Evolutionary conservation across 2,797 vertebrate genomes (phyloP), one percentile per base, ranked within the genome.

Genomic region (Myotis pilosus): DNA sequence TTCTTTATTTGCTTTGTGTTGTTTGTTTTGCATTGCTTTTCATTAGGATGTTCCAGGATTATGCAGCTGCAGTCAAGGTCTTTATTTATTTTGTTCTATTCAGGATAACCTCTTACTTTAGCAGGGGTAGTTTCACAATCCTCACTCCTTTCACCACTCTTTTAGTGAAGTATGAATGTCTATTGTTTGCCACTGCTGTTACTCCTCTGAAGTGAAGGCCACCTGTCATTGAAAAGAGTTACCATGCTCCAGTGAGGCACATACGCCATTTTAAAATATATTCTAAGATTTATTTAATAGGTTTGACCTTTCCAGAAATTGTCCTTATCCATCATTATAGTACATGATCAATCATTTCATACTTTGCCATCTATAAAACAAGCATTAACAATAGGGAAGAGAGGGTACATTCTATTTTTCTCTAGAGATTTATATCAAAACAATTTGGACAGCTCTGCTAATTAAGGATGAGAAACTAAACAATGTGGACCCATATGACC

Each of bases 271-370:
- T 75, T 89, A 60, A 86, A 93, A 95, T 85, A 91, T 97, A 97
- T 97, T 97, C 95, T 91, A 95, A 92, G 97, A 97, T 98, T 98
- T 98, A 98, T 96, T 98, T 97, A 98, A 98, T 98, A 98, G 97
- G 97, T 96, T 97, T 98, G 98, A 98, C 97, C 98, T 98, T 98
- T 98, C 92, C 96, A 97, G 96, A 97, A 97, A 97, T 98, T 98
- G 97, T 97, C 97, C 97, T 98, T 98, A 98, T 98, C 98, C 62
- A 36, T 98, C 98, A 98, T 97, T 98, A 96, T 53, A 95, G 95
- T 62, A 72, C 28, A 83, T 97, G 97, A 98, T 98, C 98, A 97
- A 98, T 98, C 98, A 98, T 97, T 97, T 96, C 90, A 92, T 93
- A 94, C 83, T 87, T 95, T 96, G 96, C 96, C 97, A 96, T 96